Evolutionary conservation across 1,140 invertebrate species (phyloP), one percentile per base, ranked within the genome.

Genomic region (Platyura marginata): DNA sequence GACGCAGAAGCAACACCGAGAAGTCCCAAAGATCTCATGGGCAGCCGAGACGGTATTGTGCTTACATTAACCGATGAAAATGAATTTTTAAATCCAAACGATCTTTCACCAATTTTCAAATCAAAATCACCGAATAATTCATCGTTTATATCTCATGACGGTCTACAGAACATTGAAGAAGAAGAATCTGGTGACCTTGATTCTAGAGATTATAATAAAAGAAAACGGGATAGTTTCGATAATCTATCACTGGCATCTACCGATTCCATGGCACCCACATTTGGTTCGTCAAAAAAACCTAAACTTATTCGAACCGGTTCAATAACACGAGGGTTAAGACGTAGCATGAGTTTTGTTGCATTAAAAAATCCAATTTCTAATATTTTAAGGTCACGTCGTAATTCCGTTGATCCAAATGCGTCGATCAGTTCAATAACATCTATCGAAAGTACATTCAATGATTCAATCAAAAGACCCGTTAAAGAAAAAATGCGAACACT

Each of bases 341-440:
- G 56, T 3, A 58, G 57, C n/a, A 55, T 61, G 33, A 58, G 55
- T 36, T 61, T 58, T 46, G 58, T 55, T 16, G 55, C 55, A 3
- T 51, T 56, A 21, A 49, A 50, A 44, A 57, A 53, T 21, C 58
- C 58, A 2, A 48, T 61, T 11, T 47, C 55, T 15, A 60, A 55
- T 36, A 58, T 57, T 4, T 36, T 61, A 21, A 43, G 58, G 6
- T 53, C 55, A 2, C 47, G 58, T 0, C 51, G 58, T 11, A 60
- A 56, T 42, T 61, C 58, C 2, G 49, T 56, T 38, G 47, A 47
- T 42, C 53, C 51, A 1, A 54, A 61, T 43, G 52, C 57, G 37
- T 58, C 57, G 9, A 45, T 58, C 1, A 54, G 51, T 40, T 61
- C 58, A 6, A 25, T 60, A 41, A 51, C 54, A 25, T 58, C 48